Evolutionary conservation across 2,797 vertebrate genomes (phyloP).

Genomic region (Notolepis coatsorum): DNA sequence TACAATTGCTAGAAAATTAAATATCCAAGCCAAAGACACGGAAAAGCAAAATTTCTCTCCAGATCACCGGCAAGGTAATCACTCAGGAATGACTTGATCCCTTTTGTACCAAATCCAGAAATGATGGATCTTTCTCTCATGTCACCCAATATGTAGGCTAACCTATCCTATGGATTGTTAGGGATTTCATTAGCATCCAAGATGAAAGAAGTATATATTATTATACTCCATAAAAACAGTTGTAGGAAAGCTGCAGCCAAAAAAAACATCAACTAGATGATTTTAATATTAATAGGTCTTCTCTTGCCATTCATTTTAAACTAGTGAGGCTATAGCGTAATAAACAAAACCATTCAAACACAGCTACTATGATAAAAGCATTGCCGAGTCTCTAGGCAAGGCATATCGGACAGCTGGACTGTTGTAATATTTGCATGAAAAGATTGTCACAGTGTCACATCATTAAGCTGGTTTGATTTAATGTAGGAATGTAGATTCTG

Average conservation of each 20-base stretch:
- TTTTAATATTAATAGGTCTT: conserved; percentile 37
- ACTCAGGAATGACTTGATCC: conserved; percentile 29
- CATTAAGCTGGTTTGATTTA: conserved; percentile 38
- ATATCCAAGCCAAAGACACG: neutral
- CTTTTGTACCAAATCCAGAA: conserved; percentile 19
- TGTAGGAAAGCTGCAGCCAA: conserved; percentile 35
- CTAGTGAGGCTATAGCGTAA: conserved; percentile 41
- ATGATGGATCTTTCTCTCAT: conserved; percentile 5
- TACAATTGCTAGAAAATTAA: conserved; percentile 14
- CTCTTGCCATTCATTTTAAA: conserved; percentile 28
- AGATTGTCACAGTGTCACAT: conserved; percentile 81
- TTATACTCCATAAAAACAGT: conserved; percentile 27
- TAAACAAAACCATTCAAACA: conserved; percentile 53
- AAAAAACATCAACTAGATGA: conserved; percentile 34
- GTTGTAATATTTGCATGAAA: conserved; percentile 35
- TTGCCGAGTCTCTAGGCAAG: neutral
- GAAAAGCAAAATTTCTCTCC: neutral
- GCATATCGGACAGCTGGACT: conserved; percentile 26
- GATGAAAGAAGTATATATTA: conserved; percentile 33
- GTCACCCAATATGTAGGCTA: conserved; percentile 23
- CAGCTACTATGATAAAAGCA: conserved; percentile 27
- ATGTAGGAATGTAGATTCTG: conserved; percentile 57
- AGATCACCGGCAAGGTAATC: neutral
- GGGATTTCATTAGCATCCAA: conserved; percentile 43
- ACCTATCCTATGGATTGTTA: conserved; percentile 15